Percentiles rank a stretch among this genome's conserved stretches.
Evolutionary conservation across 2,888 invertebrate genomes (phyloP).

Genomic region (Mayetiola destructor): DNA sequence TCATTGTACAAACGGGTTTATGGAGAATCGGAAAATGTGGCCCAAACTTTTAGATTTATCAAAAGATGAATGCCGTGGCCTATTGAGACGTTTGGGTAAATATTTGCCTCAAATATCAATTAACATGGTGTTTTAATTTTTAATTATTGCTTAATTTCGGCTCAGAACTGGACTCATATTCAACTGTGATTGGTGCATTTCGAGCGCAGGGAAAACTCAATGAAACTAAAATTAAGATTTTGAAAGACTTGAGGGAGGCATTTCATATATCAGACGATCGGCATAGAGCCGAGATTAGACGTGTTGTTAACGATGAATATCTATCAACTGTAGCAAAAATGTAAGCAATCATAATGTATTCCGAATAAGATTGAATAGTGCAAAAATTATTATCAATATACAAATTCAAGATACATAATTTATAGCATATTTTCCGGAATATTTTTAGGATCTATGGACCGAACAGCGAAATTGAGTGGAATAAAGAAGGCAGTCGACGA

Average conservation of each 20-base stretch:
- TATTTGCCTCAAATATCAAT: slow-evolving; percentile 23
- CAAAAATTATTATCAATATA: background rate
- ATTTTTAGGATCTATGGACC: slow-evolving; percentile 45
- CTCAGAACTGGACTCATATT: slow-evolving; percentile 83
- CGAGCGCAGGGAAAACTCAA: slow-evolving; percentile 83
- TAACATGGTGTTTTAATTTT: slow-evolving; percentile 14
- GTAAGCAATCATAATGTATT: slow-evolving; percentile 42
- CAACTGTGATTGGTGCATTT: slow-evolving; percentile 75
- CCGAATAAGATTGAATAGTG: background rate
- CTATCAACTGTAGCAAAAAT: slow-evolving; percentile 77
- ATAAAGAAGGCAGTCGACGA: slow-evolving; percentile 69
- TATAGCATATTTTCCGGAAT: background rate
- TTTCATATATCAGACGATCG: slow-evolving; percentile 80
- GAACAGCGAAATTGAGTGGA: slow-evolving; percentile 62
- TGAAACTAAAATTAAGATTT: slow-evolving; percentile 66
- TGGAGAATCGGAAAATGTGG: slow-evolving; percentile 34
- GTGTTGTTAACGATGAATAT: slow-evolving; percentile 84
- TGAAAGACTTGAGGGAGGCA: slow-evolving; percentile 66
- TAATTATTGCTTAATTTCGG: background rate
- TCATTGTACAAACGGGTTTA: background rate
- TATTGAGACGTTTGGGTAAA: slow-evolving; percentile 73
- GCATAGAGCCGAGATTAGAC: slow-evolving; percentile 79
- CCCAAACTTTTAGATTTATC: slow-evolving; percentile 68
- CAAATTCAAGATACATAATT: too few species aligned
- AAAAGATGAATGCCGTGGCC: slow-evolving; percentile 76